Evolutionary conservation across 2,113 vertebrate genomes (phyloP).

Genomic region (Hippocampus abdominalis): DNA sequence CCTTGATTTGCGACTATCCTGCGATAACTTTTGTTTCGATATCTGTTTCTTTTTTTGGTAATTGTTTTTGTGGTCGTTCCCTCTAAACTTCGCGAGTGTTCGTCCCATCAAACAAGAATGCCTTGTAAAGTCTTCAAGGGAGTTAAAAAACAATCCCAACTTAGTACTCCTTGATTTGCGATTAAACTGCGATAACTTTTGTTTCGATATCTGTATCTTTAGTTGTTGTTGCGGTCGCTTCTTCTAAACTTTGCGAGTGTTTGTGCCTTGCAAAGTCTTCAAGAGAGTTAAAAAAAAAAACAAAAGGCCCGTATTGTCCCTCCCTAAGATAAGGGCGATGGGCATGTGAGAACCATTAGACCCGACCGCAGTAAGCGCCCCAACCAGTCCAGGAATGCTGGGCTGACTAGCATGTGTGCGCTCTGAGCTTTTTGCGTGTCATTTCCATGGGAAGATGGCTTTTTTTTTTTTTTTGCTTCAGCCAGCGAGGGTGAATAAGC

Average conservation of each 20-base stretch:
- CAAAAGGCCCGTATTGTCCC: conserved; percentile 69
- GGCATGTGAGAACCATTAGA: conserved; percentile 76
- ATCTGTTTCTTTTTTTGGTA: too few species aligned
- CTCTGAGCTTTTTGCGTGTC: neutral
- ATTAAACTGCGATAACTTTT: conserved; percentile 11
- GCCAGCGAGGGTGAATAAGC: conserved; percentile 26
- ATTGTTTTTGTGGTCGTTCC: too few species aligned
- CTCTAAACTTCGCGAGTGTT: too few species aligned
- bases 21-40: conserved; percentile 41
- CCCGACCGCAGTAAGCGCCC: conserved; percentile 66
- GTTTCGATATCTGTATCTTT: conserved; percentile 28
- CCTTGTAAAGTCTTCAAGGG: too few species aligned
- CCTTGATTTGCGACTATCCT: neutral
- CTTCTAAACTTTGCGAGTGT: conserved; percentile 35
- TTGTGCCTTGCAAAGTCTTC: conserved; percentile 54
- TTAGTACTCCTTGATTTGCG: too few species aligned
- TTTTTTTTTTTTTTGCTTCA: conserved; percentile 5
- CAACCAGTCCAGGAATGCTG: conserved; percentile 67
- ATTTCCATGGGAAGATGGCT: conserved; percentile 45
- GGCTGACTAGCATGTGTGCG: conserved; percentile 59
- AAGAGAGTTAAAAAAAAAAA: conserved; percentile 45
- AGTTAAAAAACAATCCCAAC: too few species aligned
- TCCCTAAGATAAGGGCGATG: conserved; percentile 60
- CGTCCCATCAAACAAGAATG: too few species aligned
- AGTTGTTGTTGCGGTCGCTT: neutral